A percentile compares a stretch with the other conserved stretches of the same genome.
Conservation (phyloP, 2,888 invertebrate genomes). For the Athalia cordata region DNA sequence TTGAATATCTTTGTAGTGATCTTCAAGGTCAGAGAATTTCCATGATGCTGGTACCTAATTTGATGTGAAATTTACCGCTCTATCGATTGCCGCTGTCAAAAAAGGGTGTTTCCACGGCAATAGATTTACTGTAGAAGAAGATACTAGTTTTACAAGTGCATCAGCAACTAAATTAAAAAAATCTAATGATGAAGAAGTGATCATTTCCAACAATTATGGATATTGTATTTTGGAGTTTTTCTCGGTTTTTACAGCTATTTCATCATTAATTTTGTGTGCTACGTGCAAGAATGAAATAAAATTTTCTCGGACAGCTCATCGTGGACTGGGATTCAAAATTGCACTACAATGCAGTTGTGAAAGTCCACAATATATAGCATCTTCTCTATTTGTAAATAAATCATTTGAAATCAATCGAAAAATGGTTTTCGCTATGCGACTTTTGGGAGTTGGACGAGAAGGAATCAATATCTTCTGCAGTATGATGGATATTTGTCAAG, state of each 20-base stretch:
- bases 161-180: conserved; percentile 53
- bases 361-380: conserved; percentile 5
- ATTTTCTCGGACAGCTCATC: conserved; percentile 34
- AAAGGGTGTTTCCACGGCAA: conserved; percentile 37
- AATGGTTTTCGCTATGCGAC: conserved; percentile 47
- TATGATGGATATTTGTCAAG: conserved; percentile 10
- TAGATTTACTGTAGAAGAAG: conserved; percentile 49
- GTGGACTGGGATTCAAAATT: conserved; percentile 49
- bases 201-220: conserved; percentile 49
- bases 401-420: conserved; percentile 47
- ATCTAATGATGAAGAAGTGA: conserved; percentile 50
- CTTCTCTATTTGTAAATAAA: conserved; percentile 40
- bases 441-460: conserved; percentile 43
- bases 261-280: conserved; percentile 32
- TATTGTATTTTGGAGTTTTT: conserved; percentile 52
- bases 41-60: too few species aligned
- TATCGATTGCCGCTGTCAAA: too few species aligned
- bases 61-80: too few species aligned
- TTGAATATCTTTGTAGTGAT: too few species aligned
- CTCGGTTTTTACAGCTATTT: conserved; percentile 38
- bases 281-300: conserved; percentile 39
- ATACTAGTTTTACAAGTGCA: conserved; percentile 51
- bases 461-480: conserved; percentile 46
- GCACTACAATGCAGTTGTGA: conserved; percentile 46
- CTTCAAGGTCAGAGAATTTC: too few species aligned